A percentile compares a stretch with the other conserved stretches of the same genome.
These are phyloP conservation scores for Disparrhopalites patrizii DNA, from an alignment of 2,888 invertebrate genomes.

Conservation along the genomic window DNA sequence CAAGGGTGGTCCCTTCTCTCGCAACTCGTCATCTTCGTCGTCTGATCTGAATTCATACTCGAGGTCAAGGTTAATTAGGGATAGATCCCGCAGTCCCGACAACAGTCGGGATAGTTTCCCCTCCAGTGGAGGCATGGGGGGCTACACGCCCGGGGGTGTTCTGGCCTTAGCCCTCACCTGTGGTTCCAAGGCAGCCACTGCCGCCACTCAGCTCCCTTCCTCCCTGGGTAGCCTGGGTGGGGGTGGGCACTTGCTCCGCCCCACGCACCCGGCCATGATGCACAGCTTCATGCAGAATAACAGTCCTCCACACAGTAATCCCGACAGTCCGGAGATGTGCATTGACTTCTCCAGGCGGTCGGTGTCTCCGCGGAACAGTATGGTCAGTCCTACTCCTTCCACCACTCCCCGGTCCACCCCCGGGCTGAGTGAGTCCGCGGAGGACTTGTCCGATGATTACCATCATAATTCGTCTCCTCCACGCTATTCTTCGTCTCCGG, in stretches of 20 bases:
- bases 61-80: slow-evolving; percentile 24
- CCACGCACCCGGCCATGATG: neutral
- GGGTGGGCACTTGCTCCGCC: neutral
- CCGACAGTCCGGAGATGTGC: slow-evolving; percentile 42
- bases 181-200: slow-evolving; percentile 46
- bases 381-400: slow-evolving; percentile 44
- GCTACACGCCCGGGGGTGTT: slow-evolving; percentile 44
- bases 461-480: slow-evolving; percentile 18
- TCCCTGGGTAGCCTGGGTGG: neutral
- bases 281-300: slow-evolving; percentile 1
- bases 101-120: slow-evolving; percentile 25
- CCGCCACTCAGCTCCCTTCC: slow-evolving; percentile 18
- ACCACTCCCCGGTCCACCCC: slow-evolving; percentile 45
- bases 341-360: slow-evolving; percentile 41
- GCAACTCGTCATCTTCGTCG: neutral
- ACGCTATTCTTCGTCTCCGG: neutral
- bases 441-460: slow-evolving; percentile 37
- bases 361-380: slow-evolving; percentile 40
- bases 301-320: slow-evolving; percentile 38
- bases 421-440: slow-evolving; percentile 37
- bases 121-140: slow-evolving; percentile 1
- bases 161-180: slow-evolving; percentile 46
- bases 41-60: slow-evolving; percentile 3
- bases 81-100: slow-evolving; percentile 42
- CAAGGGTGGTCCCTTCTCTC: slow-evolving; percentile 1